These are phyloP conservation scores for Noctua janthe DNA, from an alignment of 2,888 invertebrate genomes.

Conservation along the genomic window DNA sequence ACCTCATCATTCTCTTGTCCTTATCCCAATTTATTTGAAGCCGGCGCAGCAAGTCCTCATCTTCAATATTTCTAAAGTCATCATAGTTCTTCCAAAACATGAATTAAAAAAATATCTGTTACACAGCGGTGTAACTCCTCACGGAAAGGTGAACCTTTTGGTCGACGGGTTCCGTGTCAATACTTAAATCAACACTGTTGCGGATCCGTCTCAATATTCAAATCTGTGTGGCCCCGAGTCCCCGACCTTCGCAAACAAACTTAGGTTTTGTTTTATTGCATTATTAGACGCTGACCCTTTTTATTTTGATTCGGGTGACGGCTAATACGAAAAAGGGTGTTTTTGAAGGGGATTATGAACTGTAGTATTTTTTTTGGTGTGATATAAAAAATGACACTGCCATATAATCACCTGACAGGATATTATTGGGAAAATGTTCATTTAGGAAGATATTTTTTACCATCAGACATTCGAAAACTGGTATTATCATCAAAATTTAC, in stretches of 20 bases:
- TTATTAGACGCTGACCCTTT: conserved; percentile 55
- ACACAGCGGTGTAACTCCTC: conserved; percentile 27
- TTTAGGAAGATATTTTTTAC: not conserved
- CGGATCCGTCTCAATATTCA: conserved; percentile 68
- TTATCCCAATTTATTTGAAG: not conserved
- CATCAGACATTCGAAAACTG: not conserved
- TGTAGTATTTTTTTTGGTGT: not conserved
- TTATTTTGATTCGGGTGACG: conserved; percentile 48
- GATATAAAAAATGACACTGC: not conserved
- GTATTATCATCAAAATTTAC: not conserved
- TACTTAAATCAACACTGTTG: conserved; percentile 66
- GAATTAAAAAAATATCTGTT: not conserved
- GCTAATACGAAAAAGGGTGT: conserved; percentile 40
- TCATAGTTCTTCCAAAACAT: not conserved
- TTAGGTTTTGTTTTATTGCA: conserved; percentile 64
- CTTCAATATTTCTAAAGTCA: not conserved
- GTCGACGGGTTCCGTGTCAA: conserved; percentile 54
- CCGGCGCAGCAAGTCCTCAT: not conserved
- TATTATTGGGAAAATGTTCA: not conserved
- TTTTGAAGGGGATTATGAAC: conserved; percentile 7
- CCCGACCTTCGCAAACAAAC: conserved; percentile 63
- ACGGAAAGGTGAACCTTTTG: conserved; percentile 15
- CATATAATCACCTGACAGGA: not conserved
- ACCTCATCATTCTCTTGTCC: not conserved
- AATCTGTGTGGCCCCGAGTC: conserved; percentile 49